These are phyloP conservation scores for Phorcus lineatus DNA, from an alignment of 2,888 invertebrate genomes.

Conservation along the genomic window DNA sequence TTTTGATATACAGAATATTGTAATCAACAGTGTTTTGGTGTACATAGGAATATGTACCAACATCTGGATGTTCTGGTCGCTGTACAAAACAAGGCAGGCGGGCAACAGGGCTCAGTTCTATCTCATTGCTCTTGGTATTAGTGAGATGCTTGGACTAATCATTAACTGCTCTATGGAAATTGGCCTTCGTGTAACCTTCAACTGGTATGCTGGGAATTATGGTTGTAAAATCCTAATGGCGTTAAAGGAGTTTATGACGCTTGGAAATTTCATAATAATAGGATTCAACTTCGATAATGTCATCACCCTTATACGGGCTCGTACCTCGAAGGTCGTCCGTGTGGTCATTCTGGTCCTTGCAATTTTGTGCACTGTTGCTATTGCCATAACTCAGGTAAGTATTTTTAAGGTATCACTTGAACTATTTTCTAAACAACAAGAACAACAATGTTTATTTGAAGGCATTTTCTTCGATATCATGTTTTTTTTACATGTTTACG, in stretches of 20 bases:
- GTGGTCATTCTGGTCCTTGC: background rate
- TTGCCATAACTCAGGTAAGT: too few relatives aligned
- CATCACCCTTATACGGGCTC: background rate
- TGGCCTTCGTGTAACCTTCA: background rate
- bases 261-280: background rate
- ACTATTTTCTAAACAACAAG: too few relatives aligned
- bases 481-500: too few relatives aligned
- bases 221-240: background rate
- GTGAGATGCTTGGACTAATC: background rate
- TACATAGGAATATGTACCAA: background rate
- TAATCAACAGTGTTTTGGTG: background rate
- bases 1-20: background rate
- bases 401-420: too few relatives aligned
- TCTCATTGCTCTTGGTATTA: background rate
- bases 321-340: background rate
- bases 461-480: too few relatives aligned
- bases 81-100: background rate
- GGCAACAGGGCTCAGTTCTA: background rate
- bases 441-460: too few relatives aligned
- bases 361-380: background rate
- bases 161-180: background rate
- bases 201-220: background rate
- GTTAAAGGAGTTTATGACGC: background rate
- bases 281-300: slow-evolving; percentile 8
- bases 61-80: background rate